These are phyloP conservation scores for Stomatorhinus walkeri DNA, from an alignment of 2,797 vertebrate genomes.

Conservation along the genomic window DNA sequence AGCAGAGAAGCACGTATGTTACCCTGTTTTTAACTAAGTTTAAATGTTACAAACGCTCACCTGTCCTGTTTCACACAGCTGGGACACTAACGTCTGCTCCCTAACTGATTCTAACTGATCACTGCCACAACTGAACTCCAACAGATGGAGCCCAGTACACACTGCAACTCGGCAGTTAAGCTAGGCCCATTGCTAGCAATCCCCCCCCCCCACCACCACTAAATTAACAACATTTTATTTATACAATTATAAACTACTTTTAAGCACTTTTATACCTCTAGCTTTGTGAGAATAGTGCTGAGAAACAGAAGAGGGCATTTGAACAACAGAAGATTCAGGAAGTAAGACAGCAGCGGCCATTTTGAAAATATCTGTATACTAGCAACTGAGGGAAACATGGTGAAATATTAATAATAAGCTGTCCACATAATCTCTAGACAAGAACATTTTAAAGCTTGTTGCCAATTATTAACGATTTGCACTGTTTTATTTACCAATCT, in stretches of 20 bases:
- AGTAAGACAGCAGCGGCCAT: conserved; percentile 57
- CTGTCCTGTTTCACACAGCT: not conserved
- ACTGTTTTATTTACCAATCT: not conserved
- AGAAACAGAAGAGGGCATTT: conserved; percentile 23
- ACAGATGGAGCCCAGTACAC: conserved; percentile 2
- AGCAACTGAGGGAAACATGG: conserved; percentile 36
- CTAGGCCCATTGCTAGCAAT: conserved; percentile 3
- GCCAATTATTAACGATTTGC: not conserved
- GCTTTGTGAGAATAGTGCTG: not conserved
- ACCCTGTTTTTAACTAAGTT: not conserved
- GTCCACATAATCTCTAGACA: not conserved
- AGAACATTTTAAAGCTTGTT: not conserved
- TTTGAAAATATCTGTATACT: conserved; percentile 51
- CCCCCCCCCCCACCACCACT: not conserved
- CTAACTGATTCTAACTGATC: conserved; percentile 28
- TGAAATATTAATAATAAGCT: conserved; percentile 12
- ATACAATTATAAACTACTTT: not conserved
- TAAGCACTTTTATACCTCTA: not conserved
- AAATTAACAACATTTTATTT: not conserved
- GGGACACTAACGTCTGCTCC: not conserved
- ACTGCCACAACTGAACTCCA: conserved; percentile 16
- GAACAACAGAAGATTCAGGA: conserved; percentile 45
- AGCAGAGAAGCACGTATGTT: not conserved
- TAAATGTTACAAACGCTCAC: not conserved
- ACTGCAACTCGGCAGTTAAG: not conserved